Conservation (phyloP, 37 sponge, comb jelly and placozoan species). For the Amphimedon queenslandica region DNA sequence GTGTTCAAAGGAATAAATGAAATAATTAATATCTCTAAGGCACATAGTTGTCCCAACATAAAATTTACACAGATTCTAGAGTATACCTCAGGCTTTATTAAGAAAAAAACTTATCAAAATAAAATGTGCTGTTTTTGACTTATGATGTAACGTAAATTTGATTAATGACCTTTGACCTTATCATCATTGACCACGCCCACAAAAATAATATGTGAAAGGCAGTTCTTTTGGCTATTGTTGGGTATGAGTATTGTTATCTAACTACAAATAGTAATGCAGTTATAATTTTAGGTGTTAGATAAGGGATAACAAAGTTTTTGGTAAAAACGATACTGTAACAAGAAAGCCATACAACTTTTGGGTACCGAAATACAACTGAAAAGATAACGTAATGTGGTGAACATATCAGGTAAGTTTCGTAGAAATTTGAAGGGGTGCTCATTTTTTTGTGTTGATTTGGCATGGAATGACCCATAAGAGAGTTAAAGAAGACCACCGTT, state of each 20-base stretch:
- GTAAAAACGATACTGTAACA: neutral
- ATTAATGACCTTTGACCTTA: neutral
- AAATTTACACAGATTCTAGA: neutral
- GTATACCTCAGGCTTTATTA: neutral
- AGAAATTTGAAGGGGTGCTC: neutral
- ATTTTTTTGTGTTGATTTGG: slow-evolving; percentile 3
- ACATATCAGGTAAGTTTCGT: neutral
- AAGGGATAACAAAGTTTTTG: too few species aligned
- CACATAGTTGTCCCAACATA: neutral
- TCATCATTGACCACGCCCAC: neutral
- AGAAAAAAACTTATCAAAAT: neutral
- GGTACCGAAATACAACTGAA: neutral
- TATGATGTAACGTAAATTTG: neutral
- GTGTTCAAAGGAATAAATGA: too few species aligned
- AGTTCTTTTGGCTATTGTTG: neutral
- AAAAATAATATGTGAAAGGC: neutral
- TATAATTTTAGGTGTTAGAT: neutral
- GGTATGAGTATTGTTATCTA: neutral
- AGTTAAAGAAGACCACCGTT: too few species aligned
- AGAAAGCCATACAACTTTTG: neutral
- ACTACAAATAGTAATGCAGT: neutral
- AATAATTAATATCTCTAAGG: neutral
- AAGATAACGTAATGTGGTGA: neutral
- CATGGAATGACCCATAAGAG: too few species aligned
- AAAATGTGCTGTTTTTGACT: neutral